Base-by-base conservation (phyloP, 1,140 invertebrate genomes). In the Ips nitidus region DNA sequence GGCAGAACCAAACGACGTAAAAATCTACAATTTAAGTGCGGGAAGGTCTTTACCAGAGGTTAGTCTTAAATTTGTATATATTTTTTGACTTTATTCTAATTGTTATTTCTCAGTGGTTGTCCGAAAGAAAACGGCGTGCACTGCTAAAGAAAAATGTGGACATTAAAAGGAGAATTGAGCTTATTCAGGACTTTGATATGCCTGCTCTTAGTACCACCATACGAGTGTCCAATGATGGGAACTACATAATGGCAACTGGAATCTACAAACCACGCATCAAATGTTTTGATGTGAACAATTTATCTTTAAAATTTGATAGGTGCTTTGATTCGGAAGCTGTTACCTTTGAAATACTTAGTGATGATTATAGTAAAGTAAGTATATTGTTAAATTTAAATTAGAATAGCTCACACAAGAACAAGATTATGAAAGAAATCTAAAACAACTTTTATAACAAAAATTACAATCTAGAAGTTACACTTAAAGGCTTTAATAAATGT, bases 111-210 rank as follows among this genome's bases (percentile, higher is more conserved):
- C 78, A 97, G 94, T 98, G 97, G 97, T 83, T 99, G 58, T 90
- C 94, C 8, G 96, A 98, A 75, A 85, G 91, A 78, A 96, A 97
- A 82, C 89, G 91, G 79, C 85, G 94, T 75, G 87, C 87, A 7
- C 81, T 98, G 70, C 84, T 94, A 56, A 95, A 96, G 75, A 95
- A 95, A 81, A 92, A 98, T 90, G 88, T 93, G 57, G 94, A 97
- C 79, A 86, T 98, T 45, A 86, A 94, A 71, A 87, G 90, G 74
- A 84, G 94, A 77, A 98, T 99, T 72, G 94, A 99, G 81, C 86
- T 99, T 22, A 95, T 99, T 75, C 98, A 99, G 83, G 98, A 99
- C 80, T 99, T 99, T 87, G 94, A 98, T 74, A 99, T 99, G 98
- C 98, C 98, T 63, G 94, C 88, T 69, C 84, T 99, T 1, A 97